Percentiles rank a stretch among this genome's conserved stretches.
Conservation (phyloP, 1,140 invertebrate genomes). For the Monochamus saltuarius region DNA sequence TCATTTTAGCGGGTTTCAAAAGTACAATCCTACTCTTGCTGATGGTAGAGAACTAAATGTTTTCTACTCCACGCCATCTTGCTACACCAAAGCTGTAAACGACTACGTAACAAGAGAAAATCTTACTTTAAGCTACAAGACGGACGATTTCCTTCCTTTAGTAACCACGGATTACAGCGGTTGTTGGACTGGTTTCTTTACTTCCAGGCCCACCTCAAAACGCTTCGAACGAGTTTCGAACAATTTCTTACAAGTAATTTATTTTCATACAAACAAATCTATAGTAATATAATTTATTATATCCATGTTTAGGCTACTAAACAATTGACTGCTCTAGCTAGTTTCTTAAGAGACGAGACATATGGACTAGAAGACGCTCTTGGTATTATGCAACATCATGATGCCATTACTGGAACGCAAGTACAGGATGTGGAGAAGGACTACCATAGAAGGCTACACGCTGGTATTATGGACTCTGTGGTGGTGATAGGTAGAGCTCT, state of each 20-base stretch:
- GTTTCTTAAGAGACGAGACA: slow-evolving; percentile 48
- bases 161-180: slow-evolving; percentile 73
- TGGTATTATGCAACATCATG: slow-evolving; percentile 92
- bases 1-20: slow-evolving; percentile 69
- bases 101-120: slow-evolving; percentile 55
- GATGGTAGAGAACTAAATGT: slow-evolving; percentile 78
- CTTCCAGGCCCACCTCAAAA: slow-evolving; percentile 83
- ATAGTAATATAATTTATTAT: slow-evolving; percentile 58
- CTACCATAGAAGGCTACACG: slow-evolving; percentile 71
- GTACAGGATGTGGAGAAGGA: slow-evolving; percentile 88
- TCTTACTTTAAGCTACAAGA: slow-evolving; percentile 33
- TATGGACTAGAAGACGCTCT: slow-evolving; percentile 56
- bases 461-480: slow-evolving; percentile 59
- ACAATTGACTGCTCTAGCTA: slow-evolving; percentile 54
- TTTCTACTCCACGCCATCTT: slow-evolving; percentile 93
- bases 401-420: slow-evolving; percentile 84
- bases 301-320: slow-evolving; percentile 51
- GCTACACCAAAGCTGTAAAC: slow-evolving; percentile 84
- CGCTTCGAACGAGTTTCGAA: slow-evolving; percentile 76
- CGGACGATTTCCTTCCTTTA: slow-evolving; percentile 86
- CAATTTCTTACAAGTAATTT: slow-evolving; percentile 70
- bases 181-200: slow-evolving; percentile 97
- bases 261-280: not conserved
- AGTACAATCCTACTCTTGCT: slow-evolving; percentile 79
- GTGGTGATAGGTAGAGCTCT: slow-evolving; percentile 50